Conservation (phyloP, 2,888 invertebrate species). For the Tetropium fuscum region DNA sequence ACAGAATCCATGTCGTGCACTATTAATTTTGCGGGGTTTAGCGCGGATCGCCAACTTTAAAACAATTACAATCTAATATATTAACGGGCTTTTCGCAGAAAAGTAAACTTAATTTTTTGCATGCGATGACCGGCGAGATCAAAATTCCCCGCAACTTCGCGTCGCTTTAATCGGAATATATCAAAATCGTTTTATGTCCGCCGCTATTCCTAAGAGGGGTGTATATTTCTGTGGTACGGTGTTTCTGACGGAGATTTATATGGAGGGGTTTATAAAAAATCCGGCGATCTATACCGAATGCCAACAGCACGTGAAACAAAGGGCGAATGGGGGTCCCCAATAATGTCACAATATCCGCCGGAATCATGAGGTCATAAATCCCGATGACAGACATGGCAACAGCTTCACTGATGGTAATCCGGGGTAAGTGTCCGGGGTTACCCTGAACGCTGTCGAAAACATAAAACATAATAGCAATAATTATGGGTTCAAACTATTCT, state of each 20-base stretch:
- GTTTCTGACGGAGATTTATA: constrained; percentile 27
- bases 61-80: constrained; percentile 45
- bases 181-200: too few relatives aligned
- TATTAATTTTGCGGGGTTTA: constrained; percentile 40
- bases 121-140: too few relatives aligned
- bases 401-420: constrained; percentile 2
- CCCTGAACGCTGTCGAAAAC: too few relatives aligned
- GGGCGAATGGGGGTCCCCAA: constrained; percentile 22
- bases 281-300: constrained; percentile 31
- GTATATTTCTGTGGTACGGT: constrained; percentile 1
- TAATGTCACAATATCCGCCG: constrained; percentile 29
- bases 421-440: background rate
- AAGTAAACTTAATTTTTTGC: too few relatives aligned
- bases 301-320: constrained; percentile 34
- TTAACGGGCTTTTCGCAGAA: constrained; percentile 35
- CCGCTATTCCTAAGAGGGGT: too few relatives aligned
- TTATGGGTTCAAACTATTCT: too few relatives aligned
- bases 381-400: constrained; percentile 1
- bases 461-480: too few relatives aligned
- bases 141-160: too few relatives aligned
- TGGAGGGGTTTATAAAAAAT: constrained; percentile 18
- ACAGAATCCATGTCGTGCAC: constrained; percentile 29
- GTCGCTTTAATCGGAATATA: too few relatives aligned
- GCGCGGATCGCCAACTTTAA: constrained; percentile 37
- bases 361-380: constrained; percentile 11